Conservation (phyloP, 1,140 invertebrate genomes). For the Ganaspis sp. region DNA sequence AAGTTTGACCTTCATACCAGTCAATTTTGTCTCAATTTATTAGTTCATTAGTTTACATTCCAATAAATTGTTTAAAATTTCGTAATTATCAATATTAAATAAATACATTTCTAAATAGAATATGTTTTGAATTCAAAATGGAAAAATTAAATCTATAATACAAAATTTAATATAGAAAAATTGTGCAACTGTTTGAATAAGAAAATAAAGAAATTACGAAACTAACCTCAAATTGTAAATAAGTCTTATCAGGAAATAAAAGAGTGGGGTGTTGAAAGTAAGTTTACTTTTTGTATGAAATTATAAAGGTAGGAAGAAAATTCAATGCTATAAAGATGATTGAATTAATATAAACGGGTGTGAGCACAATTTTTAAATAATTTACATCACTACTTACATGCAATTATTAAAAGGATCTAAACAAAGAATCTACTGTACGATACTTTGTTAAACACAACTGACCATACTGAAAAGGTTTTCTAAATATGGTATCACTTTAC, state of each 20-base stretch:
- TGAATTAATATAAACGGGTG: background rate
- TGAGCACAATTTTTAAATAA: no score
- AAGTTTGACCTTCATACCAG: no score
- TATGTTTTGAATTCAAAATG: no score
- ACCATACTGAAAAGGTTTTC: conserved; percentile 6
- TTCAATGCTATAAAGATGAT: no score
- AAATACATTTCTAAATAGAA: no score
- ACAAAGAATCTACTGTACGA: background rate
- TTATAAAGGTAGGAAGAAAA: background rate
- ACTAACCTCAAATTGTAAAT: background rate
- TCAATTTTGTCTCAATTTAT: no score
- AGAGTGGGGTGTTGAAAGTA: no score
- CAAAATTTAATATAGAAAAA: background rate
- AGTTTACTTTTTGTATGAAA: no score
- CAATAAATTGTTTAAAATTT: no score
- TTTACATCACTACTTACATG: conserved; percentile 21
- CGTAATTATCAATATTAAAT: no score
- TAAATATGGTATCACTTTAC: background rate
- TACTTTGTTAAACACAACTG: background rate
- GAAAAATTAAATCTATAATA: background rate
- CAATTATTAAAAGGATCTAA: conserved; percentile 6
- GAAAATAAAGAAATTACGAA: background rate
- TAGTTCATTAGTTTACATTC: no score
- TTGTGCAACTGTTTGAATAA: conserved; percentile 14
- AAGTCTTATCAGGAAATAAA: background rate